Base-by-base conservation (phyloP, 2,888 invertebrate genomes). In the Plebejus argus region DNA sequence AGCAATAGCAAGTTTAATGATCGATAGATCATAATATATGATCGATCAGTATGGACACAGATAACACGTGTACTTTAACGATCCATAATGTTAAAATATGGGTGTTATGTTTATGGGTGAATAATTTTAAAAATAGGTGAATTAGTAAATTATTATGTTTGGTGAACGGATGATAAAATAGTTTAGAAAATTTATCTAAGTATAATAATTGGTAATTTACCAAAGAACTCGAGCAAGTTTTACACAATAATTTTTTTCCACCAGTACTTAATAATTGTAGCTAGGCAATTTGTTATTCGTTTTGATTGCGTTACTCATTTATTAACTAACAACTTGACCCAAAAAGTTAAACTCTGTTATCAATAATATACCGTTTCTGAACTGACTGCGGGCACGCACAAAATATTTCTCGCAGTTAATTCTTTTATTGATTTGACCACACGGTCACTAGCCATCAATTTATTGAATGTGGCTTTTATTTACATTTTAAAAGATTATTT, bases 1-100 rank as follows among this genome's bases (percentile, higher is more conserved):
- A 71, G 39, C 39, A 35, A 20, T 39, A 71, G 39, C 71, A 71
- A 71, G 35, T 71, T 71, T n/a, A 20, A 71, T 71, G 39, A 39
- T 20, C n/a, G 35, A 71, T 71, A 71, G 70, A 20, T 61, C 70
- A 15, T 33, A 45, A 10, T 45, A 39, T 39, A 35, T 12, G 39
- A 39, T 39, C 70, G 70, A 39, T 71, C 70, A 39, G n/a, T n/a
- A 39, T 71, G 70, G 28, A 66, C 66, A 71, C 70, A 70, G 70
- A 35, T 39, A 71, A 71, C 70, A 71, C 39, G n/a, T 71, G 70
- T 39, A 39, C 70, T 39, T 70, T 71, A n/a, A 39, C 66, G 66
- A 66, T 28, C 66, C 28, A 28, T 15, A 66, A 28, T 58, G 8
- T 61, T 12, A 23, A 28, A 66, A n/a, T n/a, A n/a, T n/a, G n/a